Conservation (phyloP, 2,113 vertebrate genomes). For the Macrotis lagotis region DNA sequence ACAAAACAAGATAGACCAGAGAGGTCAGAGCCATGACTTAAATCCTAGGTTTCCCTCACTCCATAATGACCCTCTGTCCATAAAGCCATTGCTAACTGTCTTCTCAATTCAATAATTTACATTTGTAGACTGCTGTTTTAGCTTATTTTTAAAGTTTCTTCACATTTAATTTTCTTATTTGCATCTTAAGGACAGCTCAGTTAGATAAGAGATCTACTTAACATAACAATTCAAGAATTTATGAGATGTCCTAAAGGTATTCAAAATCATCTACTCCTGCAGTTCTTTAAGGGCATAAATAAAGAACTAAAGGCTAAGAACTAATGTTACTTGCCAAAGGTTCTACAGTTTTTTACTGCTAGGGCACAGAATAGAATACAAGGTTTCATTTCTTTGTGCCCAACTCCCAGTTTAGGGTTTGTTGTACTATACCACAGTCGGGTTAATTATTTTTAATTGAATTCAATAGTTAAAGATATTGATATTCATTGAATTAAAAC, state of each 20-base stretch:
- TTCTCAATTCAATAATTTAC: neutral
- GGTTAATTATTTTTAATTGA: neutral
- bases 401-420: neutral
- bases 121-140: neutral
- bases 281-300: neutral
- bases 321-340: neutral
- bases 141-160: neutral
- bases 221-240: neutral
- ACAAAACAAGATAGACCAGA: no score
- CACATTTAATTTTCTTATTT: neutral
- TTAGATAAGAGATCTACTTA: neutral
- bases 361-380: neutral
- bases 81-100: neutral
- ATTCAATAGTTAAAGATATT: neutral
- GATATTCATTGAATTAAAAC: neutral
- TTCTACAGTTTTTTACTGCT: neutral
- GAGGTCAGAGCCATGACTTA: neutral
- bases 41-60: neutral
- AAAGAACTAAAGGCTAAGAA: neutral
- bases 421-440: neutral
- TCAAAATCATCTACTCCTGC: neutral
- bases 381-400: neutral
- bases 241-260: neutral
- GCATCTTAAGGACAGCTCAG: neutral
- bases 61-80: neutral